Percentiles rank a stretch among this genome's conserved stretches.
These are phyloP conservation scores for Ommatoiulus sabulosus DNA, from an alignment of 2,888 invertebrate species.

Conservation along the genomic window DNA sequence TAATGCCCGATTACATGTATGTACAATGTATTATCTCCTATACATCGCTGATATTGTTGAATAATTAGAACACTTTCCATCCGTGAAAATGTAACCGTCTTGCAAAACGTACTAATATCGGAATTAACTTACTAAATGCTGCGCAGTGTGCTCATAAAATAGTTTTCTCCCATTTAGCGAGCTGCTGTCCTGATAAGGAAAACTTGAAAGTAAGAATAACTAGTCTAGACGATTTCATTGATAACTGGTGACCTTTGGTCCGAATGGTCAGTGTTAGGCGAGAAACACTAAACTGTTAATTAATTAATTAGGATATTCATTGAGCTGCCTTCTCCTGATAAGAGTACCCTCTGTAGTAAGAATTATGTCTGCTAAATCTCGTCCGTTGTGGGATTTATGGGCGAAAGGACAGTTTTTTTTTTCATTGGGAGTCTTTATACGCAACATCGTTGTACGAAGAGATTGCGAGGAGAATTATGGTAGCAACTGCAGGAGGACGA, in stretches of 20 bases:
- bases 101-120: no score
- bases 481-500: not conserved
- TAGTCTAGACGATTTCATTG: conserved; percentile 13
- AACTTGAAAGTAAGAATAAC: not conserved
- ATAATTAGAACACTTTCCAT: no score
- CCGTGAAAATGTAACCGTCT: no score
- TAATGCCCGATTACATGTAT: no score
- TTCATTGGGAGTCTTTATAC: not conserved
- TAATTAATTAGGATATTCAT: conserved; percentile 28
- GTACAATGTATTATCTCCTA: no score
- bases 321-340: conserved; percentile 17
- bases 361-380: conserved; percentile 28
- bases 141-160: not conserved
- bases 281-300: conserved; percentile 4
- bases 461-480: conserved; percentile 18
- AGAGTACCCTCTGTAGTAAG: conserved; percentile 4
- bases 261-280: conserved; percentile 18
- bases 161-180: not conserved
- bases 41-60: no score
- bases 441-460: not conserved
- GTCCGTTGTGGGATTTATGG: not conserved
- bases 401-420: not conserved
- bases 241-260: conserved; percentile 6
- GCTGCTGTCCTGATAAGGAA: conserved; percentile 16
- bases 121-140: no score